Evolutionary conservation across 2,113 vertebrate species (phyloP), one percentile per base, ranked within the genome.

Genomic region (Triplophysa siluroides): DNA sequence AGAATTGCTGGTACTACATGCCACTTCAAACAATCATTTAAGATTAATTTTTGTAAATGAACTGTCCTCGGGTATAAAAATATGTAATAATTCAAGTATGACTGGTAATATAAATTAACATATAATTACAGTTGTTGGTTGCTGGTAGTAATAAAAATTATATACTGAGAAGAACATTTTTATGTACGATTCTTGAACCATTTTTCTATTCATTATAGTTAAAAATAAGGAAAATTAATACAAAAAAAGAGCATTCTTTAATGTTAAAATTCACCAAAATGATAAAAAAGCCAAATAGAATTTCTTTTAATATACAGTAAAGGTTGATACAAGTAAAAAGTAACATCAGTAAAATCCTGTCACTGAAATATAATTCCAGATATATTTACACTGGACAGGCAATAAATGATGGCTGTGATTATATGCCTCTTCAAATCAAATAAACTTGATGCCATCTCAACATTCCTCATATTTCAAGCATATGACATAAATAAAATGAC

Each of bases 241-340:
- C 71, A 47, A 60, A 79, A n/a, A 76, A 75, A 78, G 79, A 76
- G 76, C 56, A n/a, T 13, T 71, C 33, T 38, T 38, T 38, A 6
- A 38, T 38, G 33, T 38, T 7, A 38, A 7, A 7, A 38, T 38
- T 38, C 33, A 38, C 33, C 33, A 38, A 38, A 38, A 38, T 38
- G 1, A 38, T 38, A 38, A 7, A 38, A 33, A 0, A 50, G 26
- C 33, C 63, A 61, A 69, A 9, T 41, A 21, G 18, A 63, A 65
- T 65, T 66, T 61, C 12, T 65, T 72, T 72, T 63, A 1, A 80
- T 3, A 1, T 7, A 33, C n/a, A 69, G 52, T 33, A 47, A 76
- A 79, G 12, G 29, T 79, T 62, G 29, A 69, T 61, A 83, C 47
- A 75, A 54, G 19, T 61, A 83, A 63, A 52, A 74, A 29, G 52